These are phyloP conservation scores for Paramuricea clavata DNA, from an alignment of 92 coral and sea anemone genomes.

Conservation along the genomic window DNA sequence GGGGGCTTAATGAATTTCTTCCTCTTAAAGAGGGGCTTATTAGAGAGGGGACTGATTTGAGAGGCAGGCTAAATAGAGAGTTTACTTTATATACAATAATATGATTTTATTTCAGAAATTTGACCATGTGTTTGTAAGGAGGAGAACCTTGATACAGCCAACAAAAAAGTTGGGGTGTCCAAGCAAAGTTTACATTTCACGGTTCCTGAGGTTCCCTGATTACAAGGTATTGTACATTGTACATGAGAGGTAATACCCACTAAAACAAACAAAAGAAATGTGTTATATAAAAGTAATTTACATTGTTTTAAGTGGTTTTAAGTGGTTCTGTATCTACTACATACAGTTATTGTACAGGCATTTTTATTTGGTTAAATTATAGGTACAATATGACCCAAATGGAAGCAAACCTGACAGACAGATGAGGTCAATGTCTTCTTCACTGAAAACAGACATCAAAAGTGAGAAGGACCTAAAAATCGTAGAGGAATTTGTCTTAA, in stretches of 20 bases:
- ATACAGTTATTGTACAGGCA: neutral
- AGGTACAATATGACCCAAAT: slow-evolving; percentile 7
- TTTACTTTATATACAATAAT: neutral
- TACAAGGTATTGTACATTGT: neutral
- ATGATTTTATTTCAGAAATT: slow-evolving; percentile 6
- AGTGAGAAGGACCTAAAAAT: neutral
- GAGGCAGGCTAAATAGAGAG: too few relatives aligned
- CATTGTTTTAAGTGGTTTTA: neutral
- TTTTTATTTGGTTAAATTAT: neutral
- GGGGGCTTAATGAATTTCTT: too few relatives aligned
- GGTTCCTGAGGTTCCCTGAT: slow-evolving; percentile 9
- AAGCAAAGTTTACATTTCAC: slow-evolving; percentile 16
- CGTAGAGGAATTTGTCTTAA: neutral
- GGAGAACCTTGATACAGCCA: slow-evolving; percentile 18
- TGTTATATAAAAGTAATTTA: neutral
- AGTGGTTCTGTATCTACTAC: neutral
- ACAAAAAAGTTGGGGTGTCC: slow-evolving; percentile 9
- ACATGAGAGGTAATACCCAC: too few relatives aligned
- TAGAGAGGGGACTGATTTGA: too few relatives aligned
- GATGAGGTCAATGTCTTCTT: slow-evolving; percentile 11
- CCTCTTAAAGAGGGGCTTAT: too few relatives aligned
- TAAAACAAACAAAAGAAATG: neutral
- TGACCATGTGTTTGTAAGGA: neutral
- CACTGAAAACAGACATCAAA: slow-evolving; percentile 6
- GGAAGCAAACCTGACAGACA: slow-evolving; percentile 16